Conservation (phyloP, 2,888 invertebrate genomes). For the Trachelus iudaicus region DNA sequence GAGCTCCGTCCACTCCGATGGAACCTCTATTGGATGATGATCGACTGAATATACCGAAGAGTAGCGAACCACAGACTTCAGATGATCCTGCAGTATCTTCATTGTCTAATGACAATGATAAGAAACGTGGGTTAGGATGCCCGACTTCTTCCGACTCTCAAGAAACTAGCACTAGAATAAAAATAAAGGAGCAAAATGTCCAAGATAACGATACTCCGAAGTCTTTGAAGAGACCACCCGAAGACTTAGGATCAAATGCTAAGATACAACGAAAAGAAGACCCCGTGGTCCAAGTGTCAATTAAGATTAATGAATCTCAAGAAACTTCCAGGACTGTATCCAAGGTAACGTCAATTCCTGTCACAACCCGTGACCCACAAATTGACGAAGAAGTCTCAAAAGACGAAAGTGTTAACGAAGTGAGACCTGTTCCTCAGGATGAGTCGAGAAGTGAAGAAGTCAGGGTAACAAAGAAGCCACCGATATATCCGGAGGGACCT, state of each 20-base stretch:
- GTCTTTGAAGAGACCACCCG: conserved; percentile 7
- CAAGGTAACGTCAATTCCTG: background rate
- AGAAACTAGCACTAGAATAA: background rate
- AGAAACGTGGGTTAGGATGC: background rate
- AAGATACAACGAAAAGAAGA: conserved; percentile 7
- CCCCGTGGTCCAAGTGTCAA: background rate
- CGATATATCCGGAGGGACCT: conserved; percentile 25
- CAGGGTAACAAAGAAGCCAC: conserved; percentile 24
- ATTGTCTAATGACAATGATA: background rate
- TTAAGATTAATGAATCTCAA: background rate
- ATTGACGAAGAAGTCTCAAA: background rate
- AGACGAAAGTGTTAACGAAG: background rate
- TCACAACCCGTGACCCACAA: background rate
- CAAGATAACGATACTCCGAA: background rate
- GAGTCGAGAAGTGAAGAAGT: conserved; percentile 2
- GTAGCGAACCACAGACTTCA: background rate
- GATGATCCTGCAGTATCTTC: background rate
- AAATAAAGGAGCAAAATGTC: background rate
- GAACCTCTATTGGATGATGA: background rate
- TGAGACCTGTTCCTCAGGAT: background rate
- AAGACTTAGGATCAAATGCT: conserved; percentile 1
- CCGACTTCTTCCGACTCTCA: background rate
- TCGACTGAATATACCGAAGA: background rate
- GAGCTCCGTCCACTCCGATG: background rate
- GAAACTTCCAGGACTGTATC: background rate